Evolutionary conservation across 2,113 vertebrate genomes (phyloP).

Genomic region (Menidia beryllina): DNA sequence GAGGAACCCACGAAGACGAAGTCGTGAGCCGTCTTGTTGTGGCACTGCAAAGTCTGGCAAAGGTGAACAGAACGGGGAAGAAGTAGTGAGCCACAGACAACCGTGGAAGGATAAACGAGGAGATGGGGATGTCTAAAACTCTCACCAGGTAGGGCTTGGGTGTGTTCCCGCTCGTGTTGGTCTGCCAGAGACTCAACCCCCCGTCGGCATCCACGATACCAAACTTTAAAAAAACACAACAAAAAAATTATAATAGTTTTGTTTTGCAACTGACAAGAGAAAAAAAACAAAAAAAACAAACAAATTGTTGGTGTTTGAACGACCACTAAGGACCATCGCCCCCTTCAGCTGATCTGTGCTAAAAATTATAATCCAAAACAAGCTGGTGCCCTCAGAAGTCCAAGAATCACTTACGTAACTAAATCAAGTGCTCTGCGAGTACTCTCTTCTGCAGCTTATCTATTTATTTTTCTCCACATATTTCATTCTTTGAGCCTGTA

Average conservation of each 20-base stretch:
- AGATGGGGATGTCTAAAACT: conserved; percentile 5
- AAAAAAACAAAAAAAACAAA: too few species aligned
- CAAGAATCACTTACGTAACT: conserved; percentile 33
- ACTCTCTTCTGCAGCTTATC: neutral
- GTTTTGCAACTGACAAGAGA: neutral
- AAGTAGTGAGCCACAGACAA: conserved; percentile 19
- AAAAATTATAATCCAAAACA: neutral
- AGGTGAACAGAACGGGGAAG: conserved; percentile 21
- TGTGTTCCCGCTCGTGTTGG: conserved; percentile 89
- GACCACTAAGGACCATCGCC: too few species aligned
- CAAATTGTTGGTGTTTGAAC: neutral
- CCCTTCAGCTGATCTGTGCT: neutral
- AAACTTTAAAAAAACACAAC: conserved; percentile 83
- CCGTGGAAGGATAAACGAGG: conserved; percentile 4
- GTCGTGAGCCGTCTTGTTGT: conserved; percentile 97
- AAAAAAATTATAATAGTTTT: conserved; percentile 12
- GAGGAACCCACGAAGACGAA: conserved; percentile 97
- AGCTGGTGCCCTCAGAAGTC: neutral
- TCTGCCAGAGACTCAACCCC: conserved; percentile 95
- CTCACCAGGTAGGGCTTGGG: conserved; percentile 95
- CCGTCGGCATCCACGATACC: conserved; percentile 97
- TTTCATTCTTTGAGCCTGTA: conserved; percentile 36
- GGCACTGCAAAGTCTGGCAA: conserved; percentile 93
- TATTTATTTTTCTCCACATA: conserved; percentile 18
- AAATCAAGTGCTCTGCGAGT: conserved; percentile 21